These are phyloP conservation scores for Hyles lineata DNA, from an alignment of 2,888 invertebrate genomes.

Conservation along the genomic window DNA sequence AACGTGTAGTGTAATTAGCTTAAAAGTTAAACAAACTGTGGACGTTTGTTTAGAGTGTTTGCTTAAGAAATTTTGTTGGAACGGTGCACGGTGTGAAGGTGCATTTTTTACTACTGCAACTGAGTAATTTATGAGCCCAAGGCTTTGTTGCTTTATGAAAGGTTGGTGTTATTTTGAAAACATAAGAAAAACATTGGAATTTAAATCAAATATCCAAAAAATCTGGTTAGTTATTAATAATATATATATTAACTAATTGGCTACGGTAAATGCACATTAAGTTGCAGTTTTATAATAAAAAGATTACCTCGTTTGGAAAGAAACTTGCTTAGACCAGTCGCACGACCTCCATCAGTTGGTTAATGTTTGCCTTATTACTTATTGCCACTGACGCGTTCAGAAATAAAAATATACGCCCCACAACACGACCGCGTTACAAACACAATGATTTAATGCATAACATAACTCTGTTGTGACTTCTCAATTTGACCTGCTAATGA, in stretches of 20 bases:
- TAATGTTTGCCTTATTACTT: conserved; percentile 80
- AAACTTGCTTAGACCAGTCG: conserved; percentile 42
- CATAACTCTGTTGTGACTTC: conserved; percentile 48
- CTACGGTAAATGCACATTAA: background rate
- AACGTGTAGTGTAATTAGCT: conserved; percentile 41
- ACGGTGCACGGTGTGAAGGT: background rate
- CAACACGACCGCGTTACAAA: conserved; percentile 54
- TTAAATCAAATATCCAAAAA: too few species aligned
- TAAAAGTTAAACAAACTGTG: conserved; percentile 31
- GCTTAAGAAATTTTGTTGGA: background rate
- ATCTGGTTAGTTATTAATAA: too few species aligned
- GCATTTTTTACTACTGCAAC: background rate
- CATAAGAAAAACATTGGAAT: too few species aligned
- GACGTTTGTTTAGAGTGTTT: conserved; percentile 20
- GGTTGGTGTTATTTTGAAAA: too few species aligned
- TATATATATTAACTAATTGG: too few species aligned
- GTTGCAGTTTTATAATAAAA: conserved; percentile 10
- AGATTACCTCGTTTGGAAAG: conserved; percentile 9
- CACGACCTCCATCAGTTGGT: conserved; percentile 66
- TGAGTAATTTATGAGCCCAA: background rate
- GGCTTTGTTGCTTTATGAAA: background rate
- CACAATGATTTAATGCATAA: conserved; percentile 48
- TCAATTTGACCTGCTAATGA: conserved; percentile 58
- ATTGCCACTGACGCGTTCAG: conserved; percentile 70
- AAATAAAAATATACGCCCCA: conserved; percentile 75